Base-by-base conservation (phyloP, 1,140 invertebrate species). In the Bombus impatiens region DNA sequence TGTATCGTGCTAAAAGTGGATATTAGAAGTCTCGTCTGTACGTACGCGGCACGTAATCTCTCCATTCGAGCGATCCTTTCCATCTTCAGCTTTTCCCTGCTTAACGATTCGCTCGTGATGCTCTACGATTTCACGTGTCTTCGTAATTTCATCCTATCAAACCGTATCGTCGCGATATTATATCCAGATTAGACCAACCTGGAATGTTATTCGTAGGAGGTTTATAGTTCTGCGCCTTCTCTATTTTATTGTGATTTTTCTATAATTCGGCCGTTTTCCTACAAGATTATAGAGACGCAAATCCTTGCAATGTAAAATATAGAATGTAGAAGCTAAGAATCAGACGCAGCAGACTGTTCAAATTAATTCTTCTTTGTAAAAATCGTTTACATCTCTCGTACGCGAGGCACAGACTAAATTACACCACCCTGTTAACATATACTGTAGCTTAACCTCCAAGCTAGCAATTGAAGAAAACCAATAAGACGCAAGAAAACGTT, bases 1-100 rank as follows among this genome's bases (percentile, higher is more conserved):
- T 74, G 80, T 75, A 71, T 35, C 71, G 80, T 42, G 80, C 80
- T 86, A 86, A 86, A 83, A 83, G 47, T 83, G 85, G 85, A 75
- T 86, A 86, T 86, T 86, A 86, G 85, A 83, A 75, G 85, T 86
- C 74, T 62, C n/a, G 74, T 77, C 67, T 57, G 68, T 75, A 87
- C 65, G 80, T 74, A 78, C 67, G 76, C 77, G 83, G 86, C 65
- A 75, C 74, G 86, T 91, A 91, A 90, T 90, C 86, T 91, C 88
- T 90, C 90, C 82, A 91, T 91, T 89, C 79, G 72, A 62, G 32
- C 44, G 28, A 86, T 67, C 80, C 42, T 79, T 76, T 81, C 67
- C 85, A n/a, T 89, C 53, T 68, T 28, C 59, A 68, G 35, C 71
- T 25, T 71, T 75, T 62, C 68, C 67, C 57, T 75, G 40, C 44